Base-by-base conservation (phyloP, 1,140 invertebrate genomes). In the Tribolium castaneum region DNA sequence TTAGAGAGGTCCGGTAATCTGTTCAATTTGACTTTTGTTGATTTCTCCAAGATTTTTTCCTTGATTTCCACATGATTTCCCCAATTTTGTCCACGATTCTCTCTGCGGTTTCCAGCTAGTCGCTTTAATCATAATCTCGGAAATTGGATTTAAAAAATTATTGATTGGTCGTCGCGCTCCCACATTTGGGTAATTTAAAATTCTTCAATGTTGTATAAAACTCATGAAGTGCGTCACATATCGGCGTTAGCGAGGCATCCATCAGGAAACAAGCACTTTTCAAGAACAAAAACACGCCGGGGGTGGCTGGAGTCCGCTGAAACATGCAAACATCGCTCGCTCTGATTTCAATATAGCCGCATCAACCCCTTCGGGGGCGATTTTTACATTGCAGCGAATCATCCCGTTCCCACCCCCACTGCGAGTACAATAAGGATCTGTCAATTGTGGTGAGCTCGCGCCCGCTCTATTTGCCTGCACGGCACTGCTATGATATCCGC, bases 381-480 rank as follows among this genome's bases (percentile, higher is more conserved):
- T 83, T 84, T 84, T 84, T 83, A 79, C 80, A 81, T 80, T 66
- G 54, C 52, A 66, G 39, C 70, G 30, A 70, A 77, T 71, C 75
- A 77, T 45, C 52, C 80, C 70, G 10, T 51, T 72, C 51, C 75
- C 51, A 35, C 70, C 73, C 75, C 49, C 75, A 10, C 52, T 66
- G 39, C 62, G 78, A 82, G 78, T 70, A 84, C 82, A 84, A 84
- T 84, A 84, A 84, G 82, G 83, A 84, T 83, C 82, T 83, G 83
- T 84, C 83, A 84, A 83, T 84, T 84, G 83, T 84, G 77, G 83
- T 84, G 77, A 80, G 51, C 81, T 54, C 75, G 77, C 66, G 50
- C 51, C 78, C 77, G 56, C 79, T 80, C 74, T 81, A 83, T 83
- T 81, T 82, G 80, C 80, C 78, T 75, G 45, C 59, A 77, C 75